Evolutionary conservation across 2,888 invertebrate genomes (phyloP).

Genomic region (Cosmia pyralina): DNA sequence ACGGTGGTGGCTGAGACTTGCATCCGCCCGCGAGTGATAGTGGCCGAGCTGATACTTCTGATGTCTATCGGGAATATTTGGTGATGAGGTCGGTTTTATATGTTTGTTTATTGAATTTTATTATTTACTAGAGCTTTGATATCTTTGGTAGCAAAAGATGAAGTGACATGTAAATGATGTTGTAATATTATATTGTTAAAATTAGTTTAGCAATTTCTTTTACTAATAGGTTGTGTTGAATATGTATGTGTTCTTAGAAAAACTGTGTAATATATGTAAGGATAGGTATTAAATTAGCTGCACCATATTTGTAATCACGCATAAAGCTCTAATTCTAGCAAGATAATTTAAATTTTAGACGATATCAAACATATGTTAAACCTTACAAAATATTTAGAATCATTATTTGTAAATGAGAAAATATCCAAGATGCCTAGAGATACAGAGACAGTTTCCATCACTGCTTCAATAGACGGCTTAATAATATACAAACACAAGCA

Average conservation of each 20-base stretch:
- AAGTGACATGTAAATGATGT: not conserved
- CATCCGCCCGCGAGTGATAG: constrained; percentile 72
- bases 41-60: constrained; percentile 44
- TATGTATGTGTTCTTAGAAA: not conserved
- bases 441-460: constrained; percentile 27
- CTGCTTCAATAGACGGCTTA: constrained; percentile 57
- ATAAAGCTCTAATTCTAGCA: constrained; percentile 3
- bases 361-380: not conserved
- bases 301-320: not conserved
- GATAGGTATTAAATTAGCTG: not conserved
- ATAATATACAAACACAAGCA: constrained; percentile 65
- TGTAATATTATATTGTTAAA: not conserved
- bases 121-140: not conserved
- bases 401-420: not conserved
- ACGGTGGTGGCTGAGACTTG: constrained; percentile 71
- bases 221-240: not conserved
- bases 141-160: not conserved
- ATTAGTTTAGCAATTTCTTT: not conserved
- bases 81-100: constrained; percentile 51
- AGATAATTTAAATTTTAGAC: not conserved
- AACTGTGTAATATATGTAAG: not conserved
- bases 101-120: constrained; percentile 14
- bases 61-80: constrained; percentile 50
- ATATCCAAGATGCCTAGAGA: constrained; percentile 14
- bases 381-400: constrained; percentile 1